Evolutionary conservation across 2,797 vertebrate genomes (phyloP).

Genomic region (Lepilemur septentrionalis): DNA sequence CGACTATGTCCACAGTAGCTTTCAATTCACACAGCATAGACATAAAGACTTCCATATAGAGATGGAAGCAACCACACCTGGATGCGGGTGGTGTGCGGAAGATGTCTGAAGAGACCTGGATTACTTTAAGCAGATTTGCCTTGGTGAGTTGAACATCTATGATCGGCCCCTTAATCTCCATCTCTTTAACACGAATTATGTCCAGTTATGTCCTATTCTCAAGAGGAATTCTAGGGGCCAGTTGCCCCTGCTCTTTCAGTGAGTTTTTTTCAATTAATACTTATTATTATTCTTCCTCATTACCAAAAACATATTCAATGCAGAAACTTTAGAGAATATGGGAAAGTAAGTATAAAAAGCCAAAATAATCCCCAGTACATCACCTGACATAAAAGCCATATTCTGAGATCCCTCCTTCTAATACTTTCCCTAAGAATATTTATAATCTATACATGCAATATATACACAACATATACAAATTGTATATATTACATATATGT

Average conservation of each 20-base stretch:
- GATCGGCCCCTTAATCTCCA: not conserved
- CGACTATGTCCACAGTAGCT: not conserved
- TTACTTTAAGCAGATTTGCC: not conserved
- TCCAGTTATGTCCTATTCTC: not conserved
- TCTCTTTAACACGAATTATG: not conserved
- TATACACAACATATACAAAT: not conserved
- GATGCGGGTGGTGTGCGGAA: not conserved
- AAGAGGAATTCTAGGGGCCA: not conserved
- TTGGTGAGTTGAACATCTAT: not conserved
- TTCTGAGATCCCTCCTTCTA: not conserved
- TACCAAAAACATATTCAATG: not conserved
- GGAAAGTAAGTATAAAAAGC: not conserved
- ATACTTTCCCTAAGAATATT: not conserved
- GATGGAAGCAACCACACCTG: not conserved
- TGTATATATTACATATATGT: not conserved
- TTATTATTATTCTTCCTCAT: not conserved
- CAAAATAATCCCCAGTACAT: not conserved
- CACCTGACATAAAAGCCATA: not conserved
- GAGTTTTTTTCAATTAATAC: not conserved
- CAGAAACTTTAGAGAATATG: not conserved
- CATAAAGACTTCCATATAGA: not conserved
- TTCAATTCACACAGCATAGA: not conserved
- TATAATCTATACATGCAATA: not conserved
- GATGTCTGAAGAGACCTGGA: not conserved
- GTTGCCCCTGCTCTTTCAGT: too few relatives aligned